Base-by-base conservation (phyloP, 1,140 invertebrate genomes). In the Drosophila novamexicana region DNA sequence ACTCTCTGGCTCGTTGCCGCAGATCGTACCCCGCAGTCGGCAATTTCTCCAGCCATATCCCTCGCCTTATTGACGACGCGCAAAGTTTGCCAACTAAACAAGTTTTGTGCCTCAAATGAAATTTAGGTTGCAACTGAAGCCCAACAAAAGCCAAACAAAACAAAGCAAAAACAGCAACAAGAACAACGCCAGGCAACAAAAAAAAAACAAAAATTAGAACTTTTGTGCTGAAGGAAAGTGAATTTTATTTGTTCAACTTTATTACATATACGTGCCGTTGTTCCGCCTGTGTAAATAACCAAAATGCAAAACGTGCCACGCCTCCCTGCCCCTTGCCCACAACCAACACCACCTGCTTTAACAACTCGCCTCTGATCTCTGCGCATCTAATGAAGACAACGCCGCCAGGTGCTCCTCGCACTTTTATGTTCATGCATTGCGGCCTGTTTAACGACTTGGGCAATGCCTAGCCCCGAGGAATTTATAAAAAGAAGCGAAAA, bases 1-100 rank as follows among this genome's bases (percentile, higher is more conserved):
- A 77, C 83, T 76, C 83, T 79, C 83, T 86, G 84, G 61, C 61
- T 70, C 52, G 59, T 62, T 62, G 59, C 14, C 14, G 42, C 58
- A 16, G 50, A 40, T 77, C 16, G 32, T 49, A 7, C 29, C 42
- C 32, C 16, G 3, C 36, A 29, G 22, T 29, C 22, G 22, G 22
- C 22, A 29, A 29, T 29, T 29, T 29, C 22, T 29, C 22, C 22
- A 29, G 54, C 42, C 70, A 42, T 74, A 59, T 73, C 70, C 78
- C 72, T 58, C 71, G 75, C 82, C 82, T 80, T 88, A 88, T 89
- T 89, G 84, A 89, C 83, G 84, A 89, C 84, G 77, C 83, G 83
- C 84, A 89, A 88, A 89, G 84, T 89, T 89, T 90, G 85, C 84
- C 85, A 90, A 90, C 84, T 90, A 89, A 88, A 88, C 83, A 88